Conservation (phyloP, 2,888 invertebrate genomes). For the Leucophora obtusa region DNA sequence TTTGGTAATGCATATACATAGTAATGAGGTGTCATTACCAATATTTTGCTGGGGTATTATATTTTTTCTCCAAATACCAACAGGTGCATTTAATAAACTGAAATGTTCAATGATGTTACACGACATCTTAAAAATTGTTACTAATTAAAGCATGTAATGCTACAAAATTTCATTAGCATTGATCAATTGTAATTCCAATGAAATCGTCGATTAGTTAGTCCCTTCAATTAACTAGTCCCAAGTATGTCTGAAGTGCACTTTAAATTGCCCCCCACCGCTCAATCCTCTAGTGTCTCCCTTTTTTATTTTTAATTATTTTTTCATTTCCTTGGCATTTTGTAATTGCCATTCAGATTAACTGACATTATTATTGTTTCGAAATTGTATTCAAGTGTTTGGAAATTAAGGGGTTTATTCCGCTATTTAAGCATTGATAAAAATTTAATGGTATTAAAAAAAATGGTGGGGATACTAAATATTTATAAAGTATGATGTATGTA, state of each 20-base stretch:
- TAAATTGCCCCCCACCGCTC: background rate
- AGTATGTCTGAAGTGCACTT: constrained; percentile 11
- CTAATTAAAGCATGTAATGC: too few relatives aligned
- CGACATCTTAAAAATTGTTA: too few relatives aligned
- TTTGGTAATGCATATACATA: too few relatives aligned
- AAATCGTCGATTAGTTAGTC: too few relatives aligned
- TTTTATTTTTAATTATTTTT: constrained; percentile 7
- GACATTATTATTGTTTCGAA: background rate
- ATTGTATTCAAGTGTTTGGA: background rate
- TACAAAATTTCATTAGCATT: too few relatives aligned
- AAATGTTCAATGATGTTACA: too few relatives aligned
- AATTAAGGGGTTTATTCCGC: constrained; percentile 6
- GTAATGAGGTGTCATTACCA: too few relatives aligned
- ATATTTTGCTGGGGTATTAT: too few relatives aligned
- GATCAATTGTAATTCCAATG: too few relatives aligned
- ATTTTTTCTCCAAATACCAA: too few relatives aligned
- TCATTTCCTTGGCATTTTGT: constrained; percentile 33
- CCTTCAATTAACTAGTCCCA: too few relatives aligned
- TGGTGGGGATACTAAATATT: background rate
- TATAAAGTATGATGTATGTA: background rate
- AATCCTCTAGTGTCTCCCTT: background rate
- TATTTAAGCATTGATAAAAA: background rate
- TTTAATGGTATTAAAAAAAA: background rate
- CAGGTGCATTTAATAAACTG: too few relatives aligned
- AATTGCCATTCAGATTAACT: constrained; percentile 25